Evolutionary conservation across 2,113 vertebrate species (phyloP).

Genomic region (Burhinus bistriatus): DNA sequence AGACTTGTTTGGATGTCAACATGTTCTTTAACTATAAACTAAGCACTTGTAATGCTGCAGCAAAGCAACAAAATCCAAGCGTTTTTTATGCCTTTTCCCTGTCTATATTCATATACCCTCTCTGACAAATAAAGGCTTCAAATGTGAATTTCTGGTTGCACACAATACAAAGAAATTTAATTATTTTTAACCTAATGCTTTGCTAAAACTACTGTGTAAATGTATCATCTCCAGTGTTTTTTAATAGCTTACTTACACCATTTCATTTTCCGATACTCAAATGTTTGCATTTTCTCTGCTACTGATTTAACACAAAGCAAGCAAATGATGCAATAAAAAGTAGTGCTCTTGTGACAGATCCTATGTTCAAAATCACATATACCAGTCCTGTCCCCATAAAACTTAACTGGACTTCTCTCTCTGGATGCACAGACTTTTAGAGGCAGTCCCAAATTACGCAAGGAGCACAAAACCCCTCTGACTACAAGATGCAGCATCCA

Average conservation of each 20-base stretch:
- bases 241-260: neutral
- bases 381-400: neutral
- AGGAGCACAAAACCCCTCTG: neutral
- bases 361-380: neutral
- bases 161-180: neutral
- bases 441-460: accelerated
- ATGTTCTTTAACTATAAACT: neutral
- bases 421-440: neutral
- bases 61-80: neutral
- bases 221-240: neutral
- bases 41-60: neutral
- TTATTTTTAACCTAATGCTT: neutral
- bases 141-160: neutral
- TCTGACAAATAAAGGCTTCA: neutral
- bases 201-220: neutral
- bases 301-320: neutral
- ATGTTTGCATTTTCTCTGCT: neutral
- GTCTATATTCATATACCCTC: neutral
- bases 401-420: neutral
- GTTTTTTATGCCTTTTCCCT: neutral
- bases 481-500: neutral
- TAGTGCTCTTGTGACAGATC: neutral
- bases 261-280: neutral
- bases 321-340: neutral
- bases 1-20: neutral